Evolutionary conservation across 1,140 invertebrate species (phyloP).

Genomic region (Macrocentrus cingulum): DNA sequence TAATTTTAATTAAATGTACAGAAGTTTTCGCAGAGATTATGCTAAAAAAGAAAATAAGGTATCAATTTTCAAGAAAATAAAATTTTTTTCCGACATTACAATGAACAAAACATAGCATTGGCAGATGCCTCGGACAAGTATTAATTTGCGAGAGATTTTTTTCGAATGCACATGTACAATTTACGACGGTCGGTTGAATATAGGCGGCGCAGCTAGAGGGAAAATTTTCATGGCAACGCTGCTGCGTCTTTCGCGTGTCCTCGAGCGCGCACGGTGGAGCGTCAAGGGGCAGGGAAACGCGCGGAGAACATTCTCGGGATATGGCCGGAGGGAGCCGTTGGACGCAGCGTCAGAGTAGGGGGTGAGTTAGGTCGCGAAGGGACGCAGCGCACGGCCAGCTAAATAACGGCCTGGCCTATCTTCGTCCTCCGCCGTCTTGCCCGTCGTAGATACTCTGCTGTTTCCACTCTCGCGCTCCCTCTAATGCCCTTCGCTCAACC

Average conservation of each 20-base stretch:
- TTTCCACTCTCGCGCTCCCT: constrained; percentile 32
- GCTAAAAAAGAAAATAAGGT: too few relatives aligned
- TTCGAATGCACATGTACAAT: too few relatives aligned
- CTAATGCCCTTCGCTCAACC: constrained; percentile 4
- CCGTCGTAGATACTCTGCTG: constrained; percentile 34
- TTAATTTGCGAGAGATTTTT: too few relatives aligned
- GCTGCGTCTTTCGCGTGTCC: constrained; percentile 19
- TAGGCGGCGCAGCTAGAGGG: too few relatives aligned
- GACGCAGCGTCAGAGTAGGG: constrained; percentile 2
- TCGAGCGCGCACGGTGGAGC: constrained; percentile 3
- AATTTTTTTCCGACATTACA: too few relatives aligned
- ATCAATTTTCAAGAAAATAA: too few relatives aligned
- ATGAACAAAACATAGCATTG: too few relatives aligned
- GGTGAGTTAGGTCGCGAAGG: constrained; percentile 25
- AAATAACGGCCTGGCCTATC: constrained; percentile 54
- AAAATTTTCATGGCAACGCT: not conserved
- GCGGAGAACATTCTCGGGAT: not conserved
- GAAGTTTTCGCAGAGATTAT: too few relatives aligned
- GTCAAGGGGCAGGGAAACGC: not conserved
- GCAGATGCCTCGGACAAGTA: too few relatives aligned
- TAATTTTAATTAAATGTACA: too few relatives aligned
- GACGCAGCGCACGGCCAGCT: constrained; percentile 47
- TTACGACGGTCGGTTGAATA: too few relatives aligned
- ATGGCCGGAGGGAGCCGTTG: constrained; percentile 22
- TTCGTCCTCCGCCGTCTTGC: constrained; percentile 26